Conservation (phyloP, 2,797 vertebrate species). For the Microctenopoma steveboyesi region DNA sequence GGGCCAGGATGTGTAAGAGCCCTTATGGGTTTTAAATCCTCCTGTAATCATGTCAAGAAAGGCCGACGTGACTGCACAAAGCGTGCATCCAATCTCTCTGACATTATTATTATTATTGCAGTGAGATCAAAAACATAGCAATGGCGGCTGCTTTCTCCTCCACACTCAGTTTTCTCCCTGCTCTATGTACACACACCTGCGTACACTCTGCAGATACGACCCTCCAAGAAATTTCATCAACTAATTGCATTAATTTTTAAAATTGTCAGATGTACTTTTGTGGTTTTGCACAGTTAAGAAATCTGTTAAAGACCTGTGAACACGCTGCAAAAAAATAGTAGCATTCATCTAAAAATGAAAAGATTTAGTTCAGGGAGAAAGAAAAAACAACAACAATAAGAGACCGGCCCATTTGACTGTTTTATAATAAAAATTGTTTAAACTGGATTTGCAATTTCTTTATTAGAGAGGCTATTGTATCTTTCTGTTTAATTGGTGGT, state of each 20-base stretch:
- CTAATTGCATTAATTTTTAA: slow-evolving; percentile 35
- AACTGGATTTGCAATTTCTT: slow-evolving; percentile 61
- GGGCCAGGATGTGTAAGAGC: slow-evolving; percentile 7
- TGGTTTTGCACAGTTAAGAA: not conserved
- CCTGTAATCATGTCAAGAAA: slow-evolving; percentile 53
- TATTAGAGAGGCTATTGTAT: slow-evolving; percentile 31
- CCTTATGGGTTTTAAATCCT: slow-evolving; percentile 54
- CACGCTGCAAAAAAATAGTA: slow-evolving; percentile 14
- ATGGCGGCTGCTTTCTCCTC: slow-evolving; percentile 8
- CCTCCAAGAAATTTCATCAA: slow-evolving; percentile 22
- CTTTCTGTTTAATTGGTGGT: slow-evolving; percentile 40
- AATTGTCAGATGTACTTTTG: slow-evolving; percentile 26
- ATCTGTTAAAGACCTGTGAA: slow-evolving; percentile 14
- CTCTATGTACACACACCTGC: slow-evolving; percentile 2
- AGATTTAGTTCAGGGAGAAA: slow-evolving; percentile 30
- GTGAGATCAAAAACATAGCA: slow-evolving; percentile 30
- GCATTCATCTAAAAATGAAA: slow-evolving; percentile 23
- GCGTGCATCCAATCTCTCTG: slow-evolving; percentile 35
- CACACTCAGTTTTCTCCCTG: not conserved
- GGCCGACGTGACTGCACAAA: slow-evolving; percentile 21
- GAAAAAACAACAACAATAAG: slow-evolving; percentile 18
- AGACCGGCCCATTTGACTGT: slow-evolving; percentile 38
- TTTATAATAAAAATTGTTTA: slow-evolving; percentile 52
- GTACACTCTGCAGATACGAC: slow-evolving; percentile 19
- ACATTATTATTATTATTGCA: slow-evolving; percentile 42